phyloP scores from a whole-genome alignment of 2,888 invertebrate species.

The Volucella zonaria region DNA sequence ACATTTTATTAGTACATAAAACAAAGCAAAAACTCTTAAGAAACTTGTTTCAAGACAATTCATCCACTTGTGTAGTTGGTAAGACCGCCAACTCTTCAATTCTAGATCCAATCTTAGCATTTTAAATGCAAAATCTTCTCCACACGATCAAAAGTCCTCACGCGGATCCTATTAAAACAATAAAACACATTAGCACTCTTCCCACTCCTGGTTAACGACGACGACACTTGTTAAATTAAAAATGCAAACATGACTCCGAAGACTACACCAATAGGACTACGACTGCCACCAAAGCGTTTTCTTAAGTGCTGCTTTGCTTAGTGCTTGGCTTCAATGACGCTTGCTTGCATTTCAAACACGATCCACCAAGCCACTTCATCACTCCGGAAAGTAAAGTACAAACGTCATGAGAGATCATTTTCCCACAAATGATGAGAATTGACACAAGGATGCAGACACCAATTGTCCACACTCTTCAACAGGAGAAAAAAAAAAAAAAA shows the following conservation, averaged over 20 bases:
- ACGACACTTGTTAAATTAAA: constrained; percentile 31
- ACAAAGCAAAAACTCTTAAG: no score
- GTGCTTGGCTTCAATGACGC: constrained; percentile 29
- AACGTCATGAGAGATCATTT: constrained; percentile 68
- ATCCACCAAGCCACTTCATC: constrained; percentile 60
- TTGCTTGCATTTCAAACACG: constrained; percentile 59
- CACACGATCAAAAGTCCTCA: constrained; percentile 21
- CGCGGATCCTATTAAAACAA: constrained; percentile 49
- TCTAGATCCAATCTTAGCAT: neutral
- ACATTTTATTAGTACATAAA: no score
- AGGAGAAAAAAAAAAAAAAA: neutral
- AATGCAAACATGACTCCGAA: constrained; percentile 34
- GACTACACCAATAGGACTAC: no score
- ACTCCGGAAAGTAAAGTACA: constrained; percentile 41
- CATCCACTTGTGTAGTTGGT: neutral
- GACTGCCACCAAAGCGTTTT: constrained; percentile 7
- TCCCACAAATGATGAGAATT: constrained; percentile 57
- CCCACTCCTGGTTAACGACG: neutral
- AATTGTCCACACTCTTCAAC: constrained; percentile 61
- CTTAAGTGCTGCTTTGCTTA: constrained; percentile 28
- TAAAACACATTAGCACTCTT: constrained; percentile 33
- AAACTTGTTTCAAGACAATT: neutral
- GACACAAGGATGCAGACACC: constrained; percentile 71
- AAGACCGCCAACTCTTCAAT: constrained; percentile 16
- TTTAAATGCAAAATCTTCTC: neutral